Conservation (phyloP, 2,113 vertebrate genomes). For the Mungos mungo region DNA sequence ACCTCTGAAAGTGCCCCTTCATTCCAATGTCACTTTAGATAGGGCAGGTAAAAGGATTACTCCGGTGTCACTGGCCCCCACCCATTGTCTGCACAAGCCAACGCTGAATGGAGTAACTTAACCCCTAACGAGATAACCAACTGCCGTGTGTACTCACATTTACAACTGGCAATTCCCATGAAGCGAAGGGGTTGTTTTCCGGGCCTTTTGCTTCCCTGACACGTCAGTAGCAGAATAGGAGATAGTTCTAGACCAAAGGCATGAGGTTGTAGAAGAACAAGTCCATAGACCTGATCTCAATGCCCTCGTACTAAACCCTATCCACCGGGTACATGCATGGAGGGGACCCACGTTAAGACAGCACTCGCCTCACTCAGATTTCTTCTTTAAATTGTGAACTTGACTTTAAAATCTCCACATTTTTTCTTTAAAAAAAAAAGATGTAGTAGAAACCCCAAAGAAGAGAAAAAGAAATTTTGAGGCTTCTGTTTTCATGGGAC, state of each 20-base stretch:
- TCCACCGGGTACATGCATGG: rapidly evolving
- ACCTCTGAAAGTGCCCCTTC: slow-evolving; percentile 83
- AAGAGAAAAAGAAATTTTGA: neutral
- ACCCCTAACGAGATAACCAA: slow-evolving; percentile 78
- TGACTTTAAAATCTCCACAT: neutral
- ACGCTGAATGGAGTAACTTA: slow-evolving; percentile 82
- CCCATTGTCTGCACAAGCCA: slow-evolving; percentile 85
- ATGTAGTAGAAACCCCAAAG: neutral
- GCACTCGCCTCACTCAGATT: rapidly evolving
- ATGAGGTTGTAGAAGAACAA: neutral
- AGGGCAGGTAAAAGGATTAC: slow-evolving; percentile 87
- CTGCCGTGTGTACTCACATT: slow-evolving; percentile 61
- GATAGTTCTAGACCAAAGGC: neutral
- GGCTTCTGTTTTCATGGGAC: neutral
- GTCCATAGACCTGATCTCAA: neutral
- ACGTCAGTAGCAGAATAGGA: slow-evolving; percentile 35
- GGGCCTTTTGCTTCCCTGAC: slow-evolving; percentile 56
- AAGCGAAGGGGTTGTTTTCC: slow-evolving; percentile 74
- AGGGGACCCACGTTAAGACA: neutral
- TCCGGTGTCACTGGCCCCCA: slow-evolving; percentile 78
- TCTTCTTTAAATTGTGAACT: neutral
- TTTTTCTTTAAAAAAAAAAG: neutral
- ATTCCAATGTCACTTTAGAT: slow-evolving; percentile 82
- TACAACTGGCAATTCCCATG: slow-evolving; percentile 87
- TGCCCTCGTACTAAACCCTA: neutral